phyloP scores from a whole-genome alignment of 30 jellyfish, hydroid and myxozoan genomes.

The Aurelia sp. region DNA sequence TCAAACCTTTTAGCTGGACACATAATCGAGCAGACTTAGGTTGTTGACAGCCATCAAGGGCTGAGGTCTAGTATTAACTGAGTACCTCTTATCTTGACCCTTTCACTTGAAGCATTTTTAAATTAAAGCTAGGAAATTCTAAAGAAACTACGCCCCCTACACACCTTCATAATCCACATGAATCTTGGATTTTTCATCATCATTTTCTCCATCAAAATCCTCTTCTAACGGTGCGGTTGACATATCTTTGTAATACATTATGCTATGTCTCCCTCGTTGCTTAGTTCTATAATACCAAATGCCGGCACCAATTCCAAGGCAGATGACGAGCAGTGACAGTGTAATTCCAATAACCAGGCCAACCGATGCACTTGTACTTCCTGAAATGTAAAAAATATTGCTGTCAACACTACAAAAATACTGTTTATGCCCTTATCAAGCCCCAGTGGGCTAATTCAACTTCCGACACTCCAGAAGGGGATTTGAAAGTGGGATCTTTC shows the following conservation, averaged over 20 bases:
- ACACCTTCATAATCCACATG: slow-evolving; percentile 47
- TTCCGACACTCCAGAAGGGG: too few species aligned
- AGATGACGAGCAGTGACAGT: slow-evolving; percentile 70
- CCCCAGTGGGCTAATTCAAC: too few species aligned
- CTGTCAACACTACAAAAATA: background rate
- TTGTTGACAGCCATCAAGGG: too few species aligned
- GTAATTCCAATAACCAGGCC: slow-evolving; percentile 80
- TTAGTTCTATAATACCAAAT: slow-evolving; percentile 75
- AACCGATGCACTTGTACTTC: slow-evolving; percentile 55
- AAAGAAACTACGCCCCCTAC: slow-evolving; percentile 8
- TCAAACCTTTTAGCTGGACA: too few species aligned
- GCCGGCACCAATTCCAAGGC: slow-evolving; percentile 70
- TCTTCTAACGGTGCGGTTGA: slow-evolving; percentile 95
- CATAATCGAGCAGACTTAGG: too few species aligned
- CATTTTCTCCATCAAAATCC: slow-evolving; percentile 86
- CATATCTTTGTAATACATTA: slow-evolving; percentile 98
- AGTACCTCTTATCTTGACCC: background rate
- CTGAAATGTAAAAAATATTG: background rate
- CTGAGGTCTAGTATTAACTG: too few species aligned
- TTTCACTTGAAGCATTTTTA: background rate
- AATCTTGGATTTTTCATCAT: slow-evolving; percentile 84
- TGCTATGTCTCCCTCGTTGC: slow-evolving; percentile 69
- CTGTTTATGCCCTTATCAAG: too few species aligned
- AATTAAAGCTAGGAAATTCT: background rate
- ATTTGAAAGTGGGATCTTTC: too few species aligned